Conservation (phyloP, 1,140 invertebrate species). For the Drosophila nannoptera region DNA sequence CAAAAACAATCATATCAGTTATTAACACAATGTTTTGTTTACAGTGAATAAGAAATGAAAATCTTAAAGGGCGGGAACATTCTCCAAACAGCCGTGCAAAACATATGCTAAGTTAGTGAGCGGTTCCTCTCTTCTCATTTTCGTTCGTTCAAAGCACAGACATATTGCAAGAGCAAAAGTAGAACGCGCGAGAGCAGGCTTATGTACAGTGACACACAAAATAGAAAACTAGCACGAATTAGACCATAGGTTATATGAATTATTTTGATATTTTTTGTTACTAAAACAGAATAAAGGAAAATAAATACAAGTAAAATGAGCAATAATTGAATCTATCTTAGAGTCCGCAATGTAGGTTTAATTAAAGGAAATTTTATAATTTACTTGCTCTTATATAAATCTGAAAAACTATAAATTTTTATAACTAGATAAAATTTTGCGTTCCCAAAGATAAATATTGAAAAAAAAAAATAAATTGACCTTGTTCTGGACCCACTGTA, state of each 20-base stretch:
- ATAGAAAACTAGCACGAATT: background rate
- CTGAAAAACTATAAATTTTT: no score
- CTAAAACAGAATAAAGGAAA: no score
- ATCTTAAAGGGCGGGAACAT: slow-evolving; percentile 48
- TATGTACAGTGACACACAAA: slow-evolving; percentile 17
- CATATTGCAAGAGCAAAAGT: slow-evolving; percentile 13
- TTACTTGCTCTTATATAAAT: no score
- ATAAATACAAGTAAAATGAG: no score
- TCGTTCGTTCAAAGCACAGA: background rate
- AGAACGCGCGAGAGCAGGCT: slow-evolving; percentile 14
- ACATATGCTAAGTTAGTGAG: slow-evolving; percentile 5
- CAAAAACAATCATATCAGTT: slow-evolving; percentile 23
- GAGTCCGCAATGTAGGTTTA: no score
- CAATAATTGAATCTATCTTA: no score
- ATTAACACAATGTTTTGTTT: slow-evolving; percentile 56
- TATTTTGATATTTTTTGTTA: background rate
- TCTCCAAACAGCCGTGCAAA: slow-evolving; percentile 26
- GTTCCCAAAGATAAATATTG: background rate
- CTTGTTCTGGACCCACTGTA: slow-evolving; percentile 5
- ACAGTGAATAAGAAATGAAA: slow-evolving; percentile 69
- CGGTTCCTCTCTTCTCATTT: background rate
- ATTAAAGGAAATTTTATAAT: no score
- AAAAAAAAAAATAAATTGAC: background rate
- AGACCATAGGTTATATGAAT: background rate
- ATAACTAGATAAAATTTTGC: background rate